Conservation (phyloP, 2,888 invertebrate species). For the Elmis aenea region DNA sequence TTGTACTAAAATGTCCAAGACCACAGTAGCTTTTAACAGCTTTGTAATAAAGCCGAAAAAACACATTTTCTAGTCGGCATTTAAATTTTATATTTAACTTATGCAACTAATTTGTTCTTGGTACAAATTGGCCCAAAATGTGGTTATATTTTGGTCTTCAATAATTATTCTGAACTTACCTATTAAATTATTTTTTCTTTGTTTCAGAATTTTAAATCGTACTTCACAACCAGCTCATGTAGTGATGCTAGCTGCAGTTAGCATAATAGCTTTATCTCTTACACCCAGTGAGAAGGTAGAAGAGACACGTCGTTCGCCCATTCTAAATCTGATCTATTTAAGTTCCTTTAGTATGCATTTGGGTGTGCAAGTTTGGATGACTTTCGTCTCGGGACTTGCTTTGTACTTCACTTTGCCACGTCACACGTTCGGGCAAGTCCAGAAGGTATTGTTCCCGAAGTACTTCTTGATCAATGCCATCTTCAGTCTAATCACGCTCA, state of each 20-base stretch:
- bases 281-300: conserved; percentile 39
- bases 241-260: conserved; percentile 61
- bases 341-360: conserved; percentile 75
- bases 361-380: conserved; percentile 91
- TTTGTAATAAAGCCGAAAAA: no score
- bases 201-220: conserved; percentile 62
- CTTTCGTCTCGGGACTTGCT: conserved; percentile 81
- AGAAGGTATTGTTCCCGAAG: conserved; percentile 79
- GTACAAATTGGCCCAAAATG: no score
- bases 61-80: no score
- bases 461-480: conserved; percentile 77
- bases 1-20: no score
- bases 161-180: background rate
- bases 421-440: conserved; percentile 82
- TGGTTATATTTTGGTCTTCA: background rate
- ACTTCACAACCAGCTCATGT: conserved; percentile 77
- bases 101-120: no score
- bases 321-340: conserved; percentile 66
- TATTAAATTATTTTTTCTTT: conserved; percentile 24
- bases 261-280: conserved; percentile 50
- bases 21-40: no score
- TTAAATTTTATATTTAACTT: no score
- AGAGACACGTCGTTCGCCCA: conserved; percentile 39
- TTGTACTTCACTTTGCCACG: conserved; percentile 81
- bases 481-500: conserved; percentile 67